Evolutionary conservation across 2,888 invertebrate genomes (phyloP), one percentile per base, ranked within the genome.

Genomic region (Siphonodentalium dalli): DNA sequence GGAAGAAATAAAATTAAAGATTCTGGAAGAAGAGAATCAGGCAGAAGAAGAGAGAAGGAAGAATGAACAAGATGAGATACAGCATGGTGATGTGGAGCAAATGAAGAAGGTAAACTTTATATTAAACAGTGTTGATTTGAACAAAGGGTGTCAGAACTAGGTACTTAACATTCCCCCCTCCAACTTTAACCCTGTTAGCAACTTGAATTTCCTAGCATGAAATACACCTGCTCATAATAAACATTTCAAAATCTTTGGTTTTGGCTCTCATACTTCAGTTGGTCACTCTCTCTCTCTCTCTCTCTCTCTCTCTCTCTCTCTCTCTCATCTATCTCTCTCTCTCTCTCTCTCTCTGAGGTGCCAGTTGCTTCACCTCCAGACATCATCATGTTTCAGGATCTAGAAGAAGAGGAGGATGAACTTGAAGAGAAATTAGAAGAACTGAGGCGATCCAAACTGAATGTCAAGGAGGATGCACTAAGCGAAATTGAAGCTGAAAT

Each of bases 81-180:
- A 65, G 34, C 71, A 71, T 53, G 66, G 66, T 53, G 70, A 72
- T 63, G 70, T 65, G 24, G 71, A 72, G 31, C 63, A 64, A 45
- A 48, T 64, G 21, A 58, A 66, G n/a, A 60, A 66, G 63, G 72
- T 72, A 63, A 33, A 18, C 11, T n/a, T n/a, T n/a, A n/a, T n/a
- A n/a, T n/a, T n/a, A n/a, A n/a, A n/a, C n/a, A n/a, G n/a, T n/a
- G n/a, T n/a, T n/a, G n/a, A n/a, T n/a, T n/a, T n/a, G n/a, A n/a
- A n/a, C n/a, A n/a, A n/a, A n/a, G n/a, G n/a, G n/a, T n/a, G n/a
- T n/a, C n/a, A n/a, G n/a, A n/a, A n/a, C n/a, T n/a, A n/a, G n/a
- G n/a, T n/a, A n/a, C n/a, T n/a, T n/a, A n/a, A n/a, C n/a, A n/a
- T n/a, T n/a, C n/a, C n/a, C n/a, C n/a, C n/a, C n/a, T n/a, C n/a